Conservation (phyloP, 92 coral and sea anemone genomes). For the Siderastrea radians region DNA sequence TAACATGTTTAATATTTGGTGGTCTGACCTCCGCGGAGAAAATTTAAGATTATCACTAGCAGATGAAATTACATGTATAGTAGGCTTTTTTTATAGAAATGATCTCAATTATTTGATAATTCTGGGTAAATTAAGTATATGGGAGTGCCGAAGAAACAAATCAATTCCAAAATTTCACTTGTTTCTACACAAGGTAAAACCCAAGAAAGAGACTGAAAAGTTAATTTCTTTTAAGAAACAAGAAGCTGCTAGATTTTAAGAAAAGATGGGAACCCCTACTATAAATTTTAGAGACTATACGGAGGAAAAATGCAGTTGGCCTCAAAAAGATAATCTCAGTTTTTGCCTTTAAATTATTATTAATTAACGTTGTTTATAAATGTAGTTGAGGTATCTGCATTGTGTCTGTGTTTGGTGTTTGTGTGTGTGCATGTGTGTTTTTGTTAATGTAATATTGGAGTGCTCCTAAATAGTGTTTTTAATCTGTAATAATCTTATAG, state of each 20-base stretch:
- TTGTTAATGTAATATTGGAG: too few species aligned
- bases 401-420: too few species aligned
- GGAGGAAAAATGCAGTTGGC: too few species aligned
- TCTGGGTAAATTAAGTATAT: constrained; percentile 25
- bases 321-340: too few species aligned
- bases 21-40: constrained; percentile 17
- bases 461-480: too few species aligned
- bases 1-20: neutral
- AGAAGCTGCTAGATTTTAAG: constrained; percentile 2
- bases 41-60: neutral
- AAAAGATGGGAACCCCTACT: constrained; percentile 25
- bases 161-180: constrained; percentile 6
- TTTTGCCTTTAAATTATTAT: too few species aligned
- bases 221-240: constrained; percentile 9
- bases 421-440: too few species aligned
- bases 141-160: constrained; percentile 38
- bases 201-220: constrained; percentile 22
- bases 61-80: neutral
- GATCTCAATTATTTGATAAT: constrained; percentile 26
- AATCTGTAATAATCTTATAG: too few species aligned
- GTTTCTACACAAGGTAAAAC: constrained; percentile 12
- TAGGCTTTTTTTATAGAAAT: constrained; percentile 17
- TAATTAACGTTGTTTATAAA: too few species aligned
- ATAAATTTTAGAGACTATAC: neutral
- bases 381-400: too few species aligned